phyloP scores from a whole-genome alignment of 2,797 vertebrate species.

The Vespertilio murinus region DNA sequence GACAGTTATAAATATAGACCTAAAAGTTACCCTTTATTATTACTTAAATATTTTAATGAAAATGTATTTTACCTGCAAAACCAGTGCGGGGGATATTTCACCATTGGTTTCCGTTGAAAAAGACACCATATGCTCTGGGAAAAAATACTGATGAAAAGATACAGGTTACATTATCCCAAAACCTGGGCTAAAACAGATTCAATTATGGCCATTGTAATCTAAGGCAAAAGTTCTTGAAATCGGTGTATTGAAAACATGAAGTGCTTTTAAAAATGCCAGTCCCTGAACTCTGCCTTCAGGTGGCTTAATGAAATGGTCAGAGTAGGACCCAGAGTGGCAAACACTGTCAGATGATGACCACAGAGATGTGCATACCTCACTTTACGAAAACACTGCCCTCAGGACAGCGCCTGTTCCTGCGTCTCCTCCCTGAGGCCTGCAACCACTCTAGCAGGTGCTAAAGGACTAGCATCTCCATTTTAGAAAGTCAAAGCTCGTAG shows the following conservation, averaged over 20 bases:
- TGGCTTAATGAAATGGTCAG: background rate
- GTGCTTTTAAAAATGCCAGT: conserved; percentile 23
- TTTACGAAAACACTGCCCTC: background rate
- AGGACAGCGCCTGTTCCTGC: background rate
- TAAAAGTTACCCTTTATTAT: conserved; percentile 1
- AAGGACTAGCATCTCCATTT: background rate
- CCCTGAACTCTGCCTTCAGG: background rate
- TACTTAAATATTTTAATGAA: conserved; percentile 49
- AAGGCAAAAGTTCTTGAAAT: conserved; percentile 27
- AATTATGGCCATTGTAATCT: background rate
- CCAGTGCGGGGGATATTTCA: conserved; percentile 89
- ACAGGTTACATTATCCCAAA: conserved; percentile 67
- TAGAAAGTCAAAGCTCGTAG: background rate
- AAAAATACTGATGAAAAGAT: conserved; percentile 90
- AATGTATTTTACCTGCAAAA: conserved; percentile 90
- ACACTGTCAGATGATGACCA: background rate
- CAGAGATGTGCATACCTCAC: background rate
- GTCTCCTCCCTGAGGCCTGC: background rate
- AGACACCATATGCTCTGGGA: conserved; percentile 97
- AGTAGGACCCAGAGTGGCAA: background rate
- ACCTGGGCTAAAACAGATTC: background rate
- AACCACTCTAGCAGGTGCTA: background rate
- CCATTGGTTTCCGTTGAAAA: conserved; percentile 91
- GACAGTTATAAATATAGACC: background rate
- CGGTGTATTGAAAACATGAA: conserved; percentile 28